A percentile compares a stretch with the other conserved stretches of the same genome.
phyloP scores from a whole-genome alignment of 1,140 invertebrate species.

The Panulirus ornatus region DNA sequence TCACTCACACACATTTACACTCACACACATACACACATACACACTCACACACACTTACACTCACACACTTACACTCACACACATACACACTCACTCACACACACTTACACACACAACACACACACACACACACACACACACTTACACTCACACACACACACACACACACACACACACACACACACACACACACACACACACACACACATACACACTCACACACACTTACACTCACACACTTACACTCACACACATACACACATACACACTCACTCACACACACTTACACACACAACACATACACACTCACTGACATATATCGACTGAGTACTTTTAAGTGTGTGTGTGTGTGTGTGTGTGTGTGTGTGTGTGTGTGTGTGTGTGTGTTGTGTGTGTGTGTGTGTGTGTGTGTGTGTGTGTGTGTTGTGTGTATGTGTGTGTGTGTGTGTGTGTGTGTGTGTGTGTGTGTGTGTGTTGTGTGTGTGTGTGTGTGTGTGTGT shows the following conservation, averaged over 20 bases:
- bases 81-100: slow-evolving; percentile 18
- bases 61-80: slow-evolving; percentile 13
- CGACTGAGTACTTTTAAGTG: not conserved
- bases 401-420: no score
- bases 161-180: not conserved
- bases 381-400: no score
- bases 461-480: no score
- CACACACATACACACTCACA: not conserved
- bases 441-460: not conserved
- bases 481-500: no score
- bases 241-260: slow-evolving; percentile 18
- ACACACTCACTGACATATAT: no score
- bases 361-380: not conserved
- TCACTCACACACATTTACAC: no score
- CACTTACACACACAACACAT: not conserved
- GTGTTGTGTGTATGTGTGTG: no score
- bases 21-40: not conserved
- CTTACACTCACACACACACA: not conserved
- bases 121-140: no score
- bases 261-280: slow-evolving; percentile 18
- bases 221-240: slow-evolving; percentile 16
- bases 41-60: slow-evolving; percentile 8
- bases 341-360: not conserved
- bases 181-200: not conserved
- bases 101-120: slow-evolving; percentile 5